Evolutionary conservation across 1,140 invertebrate species (phyloP), one percentile per base, ranked within the genome.

Genomic region (Oncopeltus fasciatus): DNA sequence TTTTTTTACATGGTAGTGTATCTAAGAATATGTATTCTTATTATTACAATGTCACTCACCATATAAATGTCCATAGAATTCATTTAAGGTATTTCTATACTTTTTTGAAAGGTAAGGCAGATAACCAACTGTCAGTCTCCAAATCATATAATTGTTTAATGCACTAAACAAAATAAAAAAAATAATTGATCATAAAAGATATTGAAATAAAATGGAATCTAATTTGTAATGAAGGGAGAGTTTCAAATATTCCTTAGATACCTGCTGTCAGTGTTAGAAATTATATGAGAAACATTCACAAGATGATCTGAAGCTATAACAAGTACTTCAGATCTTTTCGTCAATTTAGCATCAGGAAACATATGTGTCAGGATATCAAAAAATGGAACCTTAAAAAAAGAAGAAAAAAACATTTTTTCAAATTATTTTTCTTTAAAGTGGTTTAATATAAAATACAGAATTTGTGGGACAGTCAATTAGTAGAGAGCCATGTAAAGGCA

Each of bases 111-210:
- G 70, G 66, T 80, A 82, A 4, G 80, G 79, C 8, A 79, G 68
- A 70, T 80, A 83, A 38, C 74, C 71, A 8, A 74, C 69, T 4
- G 78, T 76, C 29, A 83, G 69, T 56, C 74, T 75, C 80, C 81
- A 84, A 64, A 81, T 78, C 43, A 83, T 66, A 68, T 83, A 84
- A 66, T 81, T 80, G 70, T 83, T 83, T 49, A 82, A 65, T 8
- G 75, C 73, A 62, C 78, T 81, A 65, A 31, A 71, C 57, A 51
- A 67, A 53, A 59, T 64, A 53, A 47, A 62, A 60, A 29, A 58
- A 8, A 21, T 53, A 53, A 53, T 16, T 53, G 8, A 60, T 12
- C 5, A 59, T 21, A 62, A 57, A 26, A 44, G 26, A 62, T 38
- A 33, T n/a, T 16, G 8, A 59, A 63, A 63, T 2, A n/a, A 18